Evolutionary conservation across 92 coral and sea anemone genomes (phyloP).

Genomic region (Heliopora coerulea): DNA sequence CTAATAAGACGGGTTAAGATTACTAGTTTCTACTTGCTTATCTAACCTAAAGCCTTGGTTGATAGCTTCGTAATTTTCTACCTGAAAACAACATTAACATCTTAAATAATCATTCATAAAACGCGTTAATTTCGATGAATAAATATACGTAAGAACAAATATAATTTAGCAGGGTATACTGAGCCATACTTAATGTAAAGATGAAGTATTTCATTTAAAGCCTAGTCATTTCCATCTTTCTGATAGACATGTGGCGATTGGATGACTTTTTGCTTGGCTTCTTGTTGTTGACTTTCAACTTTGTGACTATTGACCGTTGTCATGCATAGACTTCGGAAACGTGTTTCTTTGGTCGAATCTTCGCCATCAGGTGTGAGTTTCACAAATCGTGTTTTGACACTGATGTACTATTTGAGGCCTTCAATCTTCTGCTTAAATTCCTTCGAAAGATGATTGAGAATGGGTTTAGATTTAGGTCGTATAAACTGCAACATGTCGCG

Average conservation of each 20-base stretch:
- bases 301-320: conserved; percentile 18
- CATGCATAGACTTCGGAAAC: conserved; percentile 41
- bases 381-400: conserved; percentile 41
- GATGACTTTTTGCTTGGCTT: conserved; percentile 33
- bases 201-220: conserved; percentile 41
- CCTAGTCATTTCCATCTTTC: conserved; percentile 63
- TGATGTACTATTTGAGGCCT: conserved; percentile 42
- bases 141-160: no score
- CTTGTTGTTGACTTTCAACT: conserved; percentile 11
- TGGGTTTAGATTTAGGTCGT: conserved; percentile 13
- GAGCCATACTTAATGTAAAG: conserved; percentile 31
- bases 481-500: conserved; percentile 30
- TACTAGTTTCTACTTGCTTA: no score
- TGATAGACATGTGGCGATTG: conserved; percentile 40
- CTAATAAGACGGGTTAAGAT: no score
- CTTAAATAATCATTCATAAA: no score
- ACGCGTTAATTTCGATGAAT: no score
- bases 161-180: conserved; percentile 52
- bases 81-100: no score
- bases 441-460: background rate
- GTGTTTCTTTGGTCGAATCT: conserved; percentile 40
- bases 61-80: no score
- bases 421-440: conserved; percentile 20
- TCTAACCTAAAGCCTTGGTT: no score
- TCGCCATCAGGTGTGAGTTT: conserved; percentile 44